These are phyloP conservation scores for Habropoda laboriosa DNA, from an alignment of 1,140 invertebrate genomes.

Conservation along the genomic window DNA sequence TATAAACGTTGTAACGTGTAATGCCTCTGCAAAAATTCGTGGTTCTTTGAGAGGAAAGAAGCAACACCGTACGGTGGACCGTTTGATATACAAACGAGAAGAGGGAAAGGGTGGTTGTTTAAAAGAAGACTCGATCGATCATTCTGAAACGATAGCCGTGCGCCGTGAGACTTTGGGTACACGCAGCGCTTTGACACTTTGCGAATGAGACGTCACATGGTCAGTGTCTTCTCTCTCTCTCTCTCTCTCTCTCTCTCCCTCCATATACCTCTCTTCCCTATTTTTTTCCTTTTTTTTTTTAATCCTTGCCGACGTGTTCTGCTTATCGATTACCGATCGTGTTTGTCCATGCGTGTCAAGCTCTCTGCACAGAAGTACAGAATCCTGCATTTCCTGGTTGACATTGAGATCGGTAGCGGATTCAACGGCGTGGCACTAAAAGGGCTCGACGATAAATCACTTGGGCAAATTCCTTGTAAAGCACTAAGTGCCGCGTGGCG, in stretches of 20 bases:
- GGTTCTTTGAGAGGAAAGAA: not conserved
- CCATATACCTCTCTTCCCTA: not conserved
- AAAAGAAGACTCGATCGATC: slow-evolving; percentile 37
- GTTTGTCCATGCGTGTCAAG: slow-evolving; percentile 37
- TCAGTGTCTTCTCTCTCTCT: not conserved
- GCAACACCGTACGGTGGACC: not conserved
- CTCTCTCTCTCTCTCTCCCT: not conserved
- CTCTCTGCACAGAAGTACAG: slow-evolving; percentile 1
- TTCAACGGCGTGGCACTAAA: slow-evolving; percentile 25
- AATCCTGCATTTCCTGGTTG: slow-evolving; percentile 43
- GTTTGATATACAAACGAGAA: slow-evolving; percentile 32
- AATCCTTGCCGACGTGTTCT: slow-evolving; percentile 2
- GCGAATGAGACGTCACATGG: slow-evolving; percentile 40
- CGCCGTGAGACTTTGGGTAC: slow-evolving; percentile 9
- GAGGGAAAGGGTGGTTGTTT: not conserved
- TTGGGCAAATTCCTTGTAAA: slow-evolving; percentile 31
- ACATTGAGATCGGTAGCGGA: slow-evolving; percentile 8
- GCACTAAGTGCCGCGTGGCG: slow-evolving; percentile 19
- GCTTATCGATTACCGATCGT: slow-evolving; percentile 45
- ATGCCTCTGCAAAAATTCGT: not conserved
- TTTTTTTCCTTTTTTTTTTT: not conserved
- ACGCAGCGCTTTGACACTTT: slow-evolving; percentile 37
- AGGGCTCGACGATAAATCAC: slow-evolving; percentile 37
- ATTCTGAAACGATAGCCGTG: slow-evolving; percentile 22
- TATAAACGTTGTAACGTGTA: not conserved